Percentiles rank a stretch among this genome's conserved stretches.
These are phyloP conservation scores for Cacajao melanocephalus DNA, from an alignment of 2,797 vertebrate genomes.

Conservation along the genomic window DNA sequence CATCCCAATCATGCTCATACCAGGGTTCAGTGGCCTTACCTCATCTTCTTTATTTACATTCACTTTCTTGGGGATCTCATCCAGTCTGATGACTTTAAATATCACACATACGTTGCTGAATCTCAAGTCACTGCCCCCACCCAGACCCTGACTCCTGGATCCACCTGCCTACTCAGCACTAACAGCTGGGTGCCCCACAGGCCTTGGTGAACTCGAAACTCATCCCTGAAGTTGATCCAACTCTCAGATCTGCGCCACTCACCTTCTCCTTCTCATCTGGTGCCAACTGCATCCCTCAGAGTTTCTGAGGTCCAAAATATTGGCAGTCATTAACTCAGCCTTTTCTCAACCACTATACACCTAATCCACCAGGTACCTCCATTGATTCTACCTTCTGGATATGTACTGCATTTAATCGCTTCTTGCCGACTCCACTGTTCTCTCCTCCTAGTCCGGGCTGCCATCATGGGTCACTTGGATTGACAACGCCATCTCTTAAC, in stretches of 20 bases:
- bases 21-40: accelerated
- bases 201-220: background rate
- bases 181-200: background rate
- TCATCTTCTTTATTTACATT: background rate
- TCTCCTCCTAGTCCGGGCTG: background rate
- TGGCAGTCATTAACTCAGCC: background rate
- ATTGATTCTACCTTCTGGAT: background rate
- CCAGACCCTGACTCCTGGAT: too few relatives aligned
- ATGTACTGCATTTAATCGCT: background rate
- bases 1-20: accelerated
- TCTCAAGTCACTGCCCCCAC: background rate
- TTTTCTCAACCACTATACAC: background rate
- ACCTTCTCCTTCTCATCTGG: background rate
- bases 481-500: background rate
- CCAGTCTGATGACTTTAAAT: background rate
- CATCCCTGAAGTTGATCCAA: background rate
- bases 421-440: background rate
- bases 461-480: background rate
- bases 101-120: accelerated
- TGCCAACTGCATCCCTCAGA: background rate
- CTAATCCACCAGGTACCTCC: background rate
- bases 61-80: background rate
- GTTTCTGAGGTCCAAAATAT: background rate
- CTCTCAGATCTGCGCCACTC: background rate
- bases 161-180: too few relatives aligned